Conservation (phyloP, 2,797 vertebrate genomes). For the Astyanax mexicanus region DNA sequence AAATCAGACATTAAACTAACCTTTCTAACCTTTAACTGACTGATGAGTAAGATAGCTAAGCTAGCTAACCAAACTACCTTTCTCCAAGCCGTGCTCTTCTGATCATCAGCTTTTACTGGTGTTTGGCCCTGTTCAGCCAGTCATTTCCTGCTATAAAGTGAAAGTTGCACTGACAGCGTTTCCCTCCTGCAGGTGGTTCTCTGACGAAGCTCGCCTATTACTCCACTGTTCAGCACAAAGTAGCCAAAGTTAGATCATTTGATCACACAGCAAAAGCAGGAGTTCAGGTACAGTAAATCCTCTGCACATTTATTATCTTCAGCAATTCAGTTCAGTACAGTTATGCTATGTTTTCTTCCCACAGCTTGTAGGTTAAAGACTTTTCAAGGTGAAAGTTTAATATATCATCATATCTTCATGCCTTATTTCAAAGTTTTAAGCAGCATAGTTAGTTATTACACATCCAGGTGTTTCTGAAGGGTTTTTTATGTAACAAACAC, state of each 20-base stretch:
- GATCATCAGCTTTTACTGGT: no score
- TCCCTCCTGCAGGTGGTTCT: constrained; percentile 86
- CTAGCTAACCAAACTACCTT: background rate
- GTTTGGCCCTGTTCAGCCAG: background rate
- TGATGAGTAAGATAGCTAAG: background rate
- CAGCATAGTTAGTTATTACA: background rate
- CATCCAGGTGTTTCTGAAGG: background rate
- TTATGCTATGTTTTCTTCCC: no score
- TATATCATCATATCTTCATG: background rate
- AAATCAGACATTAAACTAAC: background rate
- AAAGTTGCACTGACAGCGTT: constrained; percentile 26
- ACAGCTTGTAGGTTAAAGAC: background rate
- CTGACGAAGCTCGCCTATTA: constrained; percentile 98
- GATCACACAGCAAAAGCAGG: constrained; percentile 88
- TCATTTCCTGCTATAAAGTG: constrained; percentile 17
- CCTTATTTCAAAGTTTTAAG: no score
- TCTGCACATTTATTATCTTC: background rate
- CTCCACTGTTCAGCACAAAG: constrained; percentile 98
- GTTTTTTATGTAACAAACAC: background rate
- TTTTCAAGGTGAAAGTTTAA: background rate
- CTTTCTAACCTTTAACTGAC: no score
- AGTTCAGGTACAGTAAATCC: constrained; percentile 75
- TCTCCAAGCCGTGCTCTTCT: background rate
- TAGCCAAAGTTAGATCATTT: constrained; percentile 96
- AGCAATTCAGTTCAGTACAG: background rate